A percentile compares a stretch with the other conserved stretches of the same genome.
These are phyloP conservation scores for Sarcophilus harrisii DNA, from an alignment of 2,797 vertebrate genomes.

Conservation along the genomic window DNA sequence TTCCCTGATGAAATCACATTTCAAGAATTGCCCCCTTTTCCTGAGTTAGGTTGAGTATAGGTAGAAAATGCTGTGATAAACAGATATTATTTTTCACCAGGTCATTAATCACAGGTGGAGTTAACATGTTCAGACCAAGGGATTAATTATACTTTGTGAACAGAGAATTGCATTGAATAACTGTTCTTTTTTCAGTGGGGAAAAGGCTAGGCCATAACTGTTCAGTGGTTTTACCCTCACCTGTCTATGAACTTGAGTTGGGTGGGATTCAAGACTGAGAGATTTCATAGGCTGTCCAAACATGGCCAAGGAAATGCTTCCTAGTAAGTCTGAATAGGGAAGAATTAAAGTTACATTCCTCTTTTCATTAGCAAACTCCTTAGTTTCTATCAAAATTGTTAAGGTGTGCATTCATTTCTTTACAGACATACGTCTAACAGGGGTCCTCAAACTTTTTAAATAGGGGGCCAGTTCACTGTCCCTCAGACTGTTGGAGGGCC, in stretches of 20 bases:
- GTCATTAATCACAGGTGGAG: background rate
- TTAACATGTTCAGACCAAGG: background rate
- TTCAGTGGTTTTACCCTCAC: background rate
- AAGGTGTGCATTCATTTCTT: background rate
- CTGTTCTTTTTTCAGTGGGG: background rate
- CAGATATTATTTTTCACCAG: background rate
- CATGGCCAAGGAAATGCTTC: background rate
- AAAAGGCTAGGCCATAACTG: background rate
- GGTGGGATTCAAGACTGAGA: background rate
- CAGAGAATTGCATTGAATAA: background rate
- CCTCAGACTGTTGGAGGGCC: no score
- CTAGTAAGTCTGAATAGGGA: background rate
- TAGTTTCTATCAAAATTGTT: background rate
- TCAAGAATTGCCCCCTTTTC: fast-evolving
- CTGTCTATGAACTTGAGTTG: background rate
- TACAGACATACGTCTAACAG: background rate
- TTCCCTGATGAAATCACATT: background rate
- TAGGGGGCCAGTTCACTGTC: no score
- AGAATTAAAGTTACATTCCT: background rate
- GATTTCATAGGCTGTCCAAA: background rate
- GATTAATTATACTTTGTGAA: background rate
- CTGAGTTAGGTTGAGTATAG: background rate
- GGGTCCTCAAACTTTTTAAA: no score
- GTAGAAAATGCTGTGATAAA: background rate
- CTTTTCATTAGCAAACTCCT: background rate